Base-by-base conservation (phyloP, 2,888 invertebrate species). In the Catocala nupta region DNA sequence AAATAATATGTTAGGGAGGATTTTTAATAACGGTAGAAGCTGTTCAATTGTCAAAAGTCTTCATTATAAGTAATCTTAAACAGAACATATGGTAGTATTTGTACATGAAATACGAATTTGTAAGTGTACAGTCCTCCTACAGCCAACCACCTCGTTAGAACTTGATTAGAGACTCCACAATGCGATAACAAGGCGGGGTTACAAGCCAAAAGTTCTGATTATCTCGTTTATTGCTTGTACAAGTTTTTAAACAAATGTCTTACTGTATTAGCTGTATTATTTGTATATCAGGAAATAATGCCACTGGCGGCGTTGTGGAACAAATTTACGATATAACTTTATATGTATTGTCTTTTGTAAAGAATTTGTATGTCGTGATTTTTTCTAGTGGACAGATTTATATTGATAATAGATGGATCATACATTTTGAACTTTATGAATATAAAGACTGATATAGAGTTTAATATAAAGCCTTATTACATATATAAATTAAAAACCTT, bases 101-200 rank as follows among this genome's bases (percentile, higher is more conserved):
- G 25, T 25, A 25, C 25, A 25, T 25, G 11, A 12, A 45, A 47
- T 54, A 52, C 36, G 13, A 12, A 34, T 42, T 8, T 5, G 25
- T 51, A 25, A 73, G 66, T 82, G 77, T 81, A 65, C 60, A 76
- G 25, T 58, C 71, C 54, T 65, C 78, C 53, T 76, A 67, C 63
- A 59, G 56, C 49, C 68, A 75, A 80, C 78, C 78, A 81, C 80
- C 85, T 89, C 86, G 86, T 90, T 88, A 88, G 82, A 85, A 86
- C 78, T 87, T 88, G 88, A 89, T 90, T 89, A 87, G 83, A 83
- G 81, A 77, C 77, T 70, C 84, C 85, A 84, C 86, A 88, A 83
- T 83, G 81, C 81, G 83, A 88, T 84, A 84, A 82, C 81, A 79
- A 82, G 79, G 68, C 65, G 65, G 68, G 71, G 70, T 66, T 68